These are phyloP conservation scores for Conus betulinus DNA, from an alignment of 1,140 invertebrate genomes.

Conservation along the genomic window DNA sequence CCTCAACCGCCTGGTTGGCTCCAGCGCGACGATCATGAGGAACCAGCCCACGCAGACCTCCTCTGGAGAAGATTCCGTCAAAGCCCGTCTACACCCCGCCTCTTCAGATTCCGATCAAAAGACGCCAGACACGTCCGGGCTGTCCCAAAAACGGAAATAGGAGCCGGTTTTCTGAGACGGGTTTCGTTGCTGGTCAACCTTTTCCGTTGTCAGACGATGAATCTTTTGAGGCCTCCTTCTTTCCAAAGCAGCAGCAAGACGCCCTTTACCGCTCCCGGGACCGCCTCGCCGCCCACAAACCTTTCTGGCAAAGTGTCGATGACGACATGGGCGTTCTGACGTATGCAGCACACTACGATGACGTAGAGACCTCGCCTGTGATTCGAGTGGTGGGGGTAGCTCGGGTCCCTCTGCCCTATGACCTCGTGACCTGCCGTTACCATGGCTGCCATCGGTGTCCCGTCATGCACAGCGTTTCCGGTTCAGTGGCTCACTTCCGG, in stretches of 20 bases:
- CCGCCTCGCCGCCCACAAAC: background rate
- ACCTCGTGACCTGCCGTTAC: background rate
- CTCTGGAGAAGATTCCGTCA: too few relatives aligned
- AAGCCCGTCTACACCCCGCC: too few relatives aligned
- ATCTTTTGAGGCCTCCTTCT: background rate
- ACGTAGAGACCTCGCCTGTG: background rate
- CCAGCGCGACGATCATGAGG: too few relatives aligned
- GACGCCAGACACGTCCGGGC: too few relatives aligned
- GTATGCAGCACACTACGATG: slow-evolving; percentile 28
- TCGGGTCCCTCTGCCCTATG: slow-evolving; percentile 25
- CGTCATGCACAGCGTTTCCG: background rate
- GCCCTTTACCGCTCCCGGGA: background rate
- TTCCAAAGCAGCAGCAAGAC: background rate
- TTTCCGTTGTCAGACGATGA: too few relatives aligned
- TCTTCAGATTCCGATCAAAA: too few relatives aligned
- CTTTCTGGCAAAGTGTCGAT: slow-evolving; percentile 10
- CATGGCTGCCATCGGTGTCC: background rate
- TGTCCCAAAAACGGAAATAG: background rate
- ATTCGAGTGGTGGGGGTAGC: slow-evolving; percentile 18
- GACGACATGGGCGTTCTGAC: background rate
- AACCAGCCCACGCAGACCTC: too few relatives aligned
- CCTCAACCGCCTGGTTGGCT: too few relatives aligned
- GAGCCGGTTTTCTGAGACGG: background rate
- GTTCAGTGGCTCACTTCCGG: slow-evolving; percentile 2
- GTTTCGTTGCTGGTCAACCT: background rate